Percentiles rank a stretch among this genome's conserved stretches.
Evolutionary conservation across 2,113 vertebrate genomes (phyloP).

Genomic region (Rana temporaria): DNA sequence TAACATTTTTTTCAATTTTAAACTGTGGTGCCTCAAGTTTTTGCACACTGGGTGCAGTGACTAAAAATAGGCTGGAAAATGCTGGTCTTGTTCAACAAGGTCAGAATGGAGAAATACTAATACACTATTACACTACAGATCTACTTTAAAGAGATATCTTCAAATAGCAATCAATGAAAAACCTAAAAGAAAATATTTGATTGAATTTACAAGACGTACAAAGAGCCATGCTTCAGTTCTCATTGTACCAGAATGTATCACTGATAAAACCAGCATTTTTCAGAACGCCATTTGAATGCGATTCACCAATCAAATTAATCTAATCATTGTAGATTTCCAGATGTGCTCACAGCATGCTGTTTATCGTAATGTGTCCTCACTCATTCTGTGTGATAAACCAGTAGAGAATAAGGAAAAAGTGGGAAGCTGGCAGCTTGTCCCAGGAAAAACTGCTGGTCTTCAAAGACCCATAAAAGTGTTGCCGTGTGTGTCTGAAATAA

Average conservation of each 20-base stretch:
- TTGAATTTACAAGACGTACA: no score
- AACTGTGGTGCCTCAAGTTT: no score
- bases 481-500: not conserved
- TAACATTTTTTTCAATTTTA: no score
- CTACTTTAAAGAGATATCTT: no score
- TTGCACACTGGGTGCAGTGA: no score
- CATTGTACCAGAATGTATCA: not conserved
- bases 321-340: constrained; percentile 2
- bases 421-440: not conserved
- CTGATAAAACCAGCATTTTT: not conserved
- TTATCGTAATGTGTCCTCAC: constrained; percentile 16
- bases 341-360: constrained; percentile 16
- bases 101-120: no score
- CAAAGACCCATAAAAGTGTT: constrained; percentile 16
- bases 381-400: constrained; percentile 15
- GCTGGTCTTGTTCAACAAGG: no score
- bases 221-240: not conserved
- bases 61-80: no score
- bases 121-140: no score
- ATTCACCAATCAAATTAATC: constrained; percentile 17
- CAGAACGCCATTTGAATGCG: not conserved
- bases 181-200: no score
- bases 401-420: not conserved
- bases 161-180: no score
- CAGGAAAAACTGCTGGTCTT: not conserved